Percentiles rank a stretch among this genome's conserved stretches.
Conservation (phyloP, 2,888 invertebrate species). For the Drosophila demipolita region DNA sequence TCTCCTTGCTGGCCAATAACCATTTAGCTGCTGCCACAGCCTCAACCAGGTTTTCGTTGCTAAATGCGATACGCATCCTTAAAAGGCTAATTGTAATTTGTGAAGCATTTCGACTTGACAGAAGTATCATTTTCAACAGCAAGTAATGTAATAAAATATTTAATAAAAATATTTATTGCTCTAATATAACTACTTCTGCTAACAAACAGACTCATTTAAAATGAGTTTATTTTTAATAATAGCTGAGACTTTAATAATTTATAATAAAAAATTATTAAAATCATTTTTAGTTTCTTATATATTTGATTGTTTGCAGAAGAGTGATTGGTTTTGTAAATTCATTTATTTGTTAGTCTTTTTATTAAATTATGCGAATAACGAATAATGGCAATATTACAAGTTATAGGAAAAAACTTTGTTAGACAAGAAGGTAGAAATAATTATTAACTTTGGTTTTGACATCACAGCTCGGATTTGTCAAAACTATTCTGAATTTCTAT, state of each 20-base stretch:
- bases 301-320: neutral
- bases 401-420: too few relatives aligned
- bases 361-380: too few relatives aligned
- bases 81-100: constrained; percentile 64
- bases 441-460: neutral
- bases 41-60: neutral
- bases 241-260: too few relatives aligned
- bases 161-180: neutral
- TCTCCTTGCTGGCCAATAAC: constrained; percentile 4
- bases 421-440: fast-evolving
- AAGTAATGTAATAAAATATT: neutral
- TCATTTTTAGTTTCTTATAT: neutral
- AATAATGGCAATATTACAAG: too few relatives aligned
- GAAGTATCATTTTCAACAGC: neutral
- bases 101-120: neutral
- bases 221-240: neutral
- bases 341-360: neutral
- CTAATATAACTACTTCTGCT: too few relatives aligned
- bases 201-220: neutral
- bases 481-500: neutral
- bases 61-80: constrained; percentile 15
- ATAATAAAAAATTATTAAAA: neutral
- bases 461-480: neutral
- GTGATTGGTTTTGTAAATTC: neutral
- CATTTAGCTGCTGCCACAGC: constrained; percentile 17